These are phyloP conservation scores for Polydesmus complanatus DNA, from an alignment of 2,888 invertebrate species.

Conservation along the genomic window DNA sequence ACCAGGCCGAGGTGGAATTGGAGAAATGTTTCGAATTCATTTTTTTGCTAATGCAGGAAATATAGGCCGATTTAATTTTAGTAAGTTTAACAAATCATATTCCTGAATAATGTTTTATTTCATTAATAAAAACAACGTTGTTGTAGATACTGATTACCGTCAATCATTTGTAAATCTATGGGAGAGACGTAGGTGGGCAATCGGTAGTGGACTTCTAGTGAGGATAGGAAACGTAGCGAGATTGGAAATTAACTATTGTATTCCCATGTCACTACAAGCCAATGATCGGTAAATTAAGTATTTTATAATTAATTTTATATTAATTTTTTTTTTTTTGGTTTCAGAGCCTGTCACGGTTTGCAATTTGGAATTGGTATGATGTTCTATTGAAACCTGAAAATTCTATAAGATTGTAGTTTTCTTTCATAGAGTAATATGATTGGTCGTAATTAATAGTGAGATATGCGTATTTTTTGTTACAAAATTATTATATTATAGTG, in stretches of 20 bases:
- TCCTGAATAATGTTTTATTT: too few relatives aligned
- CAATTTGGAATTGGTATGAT: slow-evolving; percentile 74
- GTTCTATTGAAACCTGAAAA: slow-evolving; percentile 43
- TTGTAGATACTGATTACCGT: slow-evolving; percentile 22
- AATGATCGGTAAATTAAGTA: slow-evolving; percentile 41
- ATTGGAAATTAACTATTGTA: slow-evolving; percentile 86
- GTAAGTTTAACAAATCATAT: slow-evolving; percentile 34
- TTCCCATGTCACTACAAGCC: slow-evolving; percentile 52
- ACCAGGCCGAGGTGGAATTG: slow-evolving; percentile 60
- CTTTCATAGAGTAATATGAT: too few relatives aligned
- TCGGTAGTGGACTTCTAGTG: slow-evolving; percentile 71
- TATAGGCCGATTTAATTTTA: slow-evolving; percentile 43
- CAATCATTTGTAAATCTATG: slow-evolving; percentile 28
- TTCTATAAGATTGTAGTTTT: too few relatives aligned
- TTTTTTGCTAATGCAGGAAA: slow-evolving; percentile 80
- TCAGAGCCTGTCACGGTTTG: slow-evolving; percentile 47
- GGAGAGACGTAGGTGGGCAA: slow-evolving; percentile 45
- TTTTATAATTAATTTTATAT: not conserved
- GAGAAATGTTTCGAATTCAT: slow-evolving; percentile 74
- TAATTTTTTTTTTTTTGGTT: not conserved
- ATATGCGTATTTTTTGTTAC: too few relatives aligned
- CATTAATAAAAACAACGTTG: too few relatives aligned
- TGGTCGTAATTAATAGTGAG: too few relatives aligned
- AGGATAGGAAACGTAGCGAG: slow-evolving; percentile 72
- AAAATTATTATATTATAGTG: too few relatives aligned